Evolutionary conservation across 2,113 vertebrate genomes (phyloP).

Genomic region (Gymnogyps californianus): DNA sequence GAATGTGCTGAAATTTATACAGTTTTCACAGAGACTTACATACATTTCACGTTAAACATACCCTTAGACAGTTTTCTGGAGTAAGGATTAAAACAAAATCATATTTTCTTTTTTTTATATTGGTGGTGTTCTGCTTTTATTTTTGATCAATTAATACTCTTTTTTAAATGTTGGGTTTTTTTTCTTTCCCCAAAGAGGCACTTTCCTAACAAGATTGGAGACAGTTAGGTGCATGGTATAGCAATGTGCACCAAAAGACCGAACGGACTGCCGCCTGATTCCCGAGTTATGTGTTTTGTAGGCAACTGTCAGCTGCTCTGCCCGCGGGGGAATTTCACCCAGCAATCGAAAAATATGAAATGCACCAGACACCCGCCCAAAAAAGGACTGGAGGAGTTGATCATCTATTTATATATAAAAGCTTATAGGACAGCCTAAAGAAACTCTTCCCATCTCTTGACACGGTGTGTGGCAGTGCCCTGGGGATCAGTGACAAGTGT

Average conservation of each 20-base stretch:
- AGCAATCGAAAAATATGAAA: neutral
- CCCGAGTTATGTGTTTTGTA: neutral
- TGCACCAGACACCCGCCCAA: neutral
- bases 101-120: neutral
- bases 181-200: neutral
- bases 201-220: neutral
- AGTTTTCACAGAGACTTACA: neutral
- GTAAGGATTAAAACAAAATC: neutral
- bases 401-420: neutral
- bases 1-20: neutral
- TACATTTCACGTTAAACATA: neutral
- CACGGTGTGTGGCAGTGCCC: neutral
- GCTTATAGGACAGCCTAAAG: neutral
- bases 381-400: neutral
- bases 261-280: neutral
- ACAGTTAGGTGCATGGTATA: neutral
- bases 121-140: neutral
- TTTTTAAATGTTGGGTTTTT: neutral
- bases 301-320: neutral
- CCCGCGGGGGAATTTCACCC: neutral
- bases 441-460: neutral
- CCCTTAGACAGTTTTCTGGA: neutral
- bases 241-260: neutral
- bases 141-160: neutral
- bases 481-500: slow-evolving; percentile 1